A percentile compares a stretch with the other conserved stretches of the same genome.
Conservation (phyloP, 2,888 invertebrate species). For the Deroplatys truncata region DNA sequence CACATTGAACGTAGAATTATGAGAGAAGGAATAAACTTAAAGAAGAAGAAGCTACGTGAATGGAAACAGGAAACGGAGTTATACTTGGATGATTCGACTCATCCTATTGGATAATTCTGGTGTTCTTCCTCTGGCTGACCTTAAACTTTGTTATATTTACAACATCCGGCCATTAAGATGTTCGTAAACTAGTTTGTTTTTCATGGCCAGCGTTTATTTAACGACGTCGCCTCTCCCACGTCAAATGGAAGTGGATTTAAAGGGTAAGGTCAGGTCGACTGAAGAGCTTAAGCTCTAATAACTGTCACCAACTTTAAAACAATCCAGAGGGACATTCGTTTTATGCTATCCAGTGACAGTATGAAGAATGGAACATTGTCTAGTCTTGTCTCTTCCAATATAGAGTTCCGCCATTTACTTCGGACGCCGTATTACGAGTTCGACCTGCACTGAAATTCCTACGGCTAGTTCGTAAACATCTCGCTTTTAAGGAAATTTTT, state of each 20-base stretch:
- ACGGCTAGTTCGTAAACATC: too few species aligned
- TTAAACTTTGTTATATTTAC: neutral
- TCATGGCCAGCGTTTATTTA: neutral
- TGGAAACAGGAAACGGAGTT: neutral
- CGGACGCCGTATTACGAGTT: too few species aligned
- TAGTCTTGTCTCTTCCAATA: too few species aligned
- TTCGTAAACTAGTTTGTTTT: neutral
- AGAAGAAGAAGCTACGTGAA: neutral
- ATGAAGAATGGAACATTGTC: too few species aligned
- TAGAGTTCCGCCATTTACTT: too few species aligned
- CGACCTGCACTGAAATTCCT: too few species aligned
- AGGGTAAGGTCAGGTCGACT: neutral
- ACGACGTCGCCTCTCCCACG: neutral
- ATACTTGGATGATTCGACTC: neutral
- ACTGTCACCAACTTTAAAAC: neutral
- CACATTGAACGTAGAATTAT: too few species aligned
- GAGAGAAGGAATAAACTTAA: too few species aligned
- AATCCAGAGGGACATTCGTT: too few species aligned
- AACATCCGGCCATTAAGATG: neutral
- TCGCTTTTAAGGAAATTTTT: too few species aligned
- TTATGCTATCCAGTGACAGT: too few species aligned
- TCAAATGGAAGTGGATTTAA: neutral
- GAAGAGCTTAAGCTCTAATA: neutral
- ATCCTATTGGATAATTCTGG: neutral
- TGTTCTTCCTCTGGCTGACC: neutral